Percentiles rank a stretch among this genome's conserved stretches.
Evolutionary conservation across 1,140 invertebrate genomes (phyloP).

Genomic region (Drosophila ambigua): DNA sequence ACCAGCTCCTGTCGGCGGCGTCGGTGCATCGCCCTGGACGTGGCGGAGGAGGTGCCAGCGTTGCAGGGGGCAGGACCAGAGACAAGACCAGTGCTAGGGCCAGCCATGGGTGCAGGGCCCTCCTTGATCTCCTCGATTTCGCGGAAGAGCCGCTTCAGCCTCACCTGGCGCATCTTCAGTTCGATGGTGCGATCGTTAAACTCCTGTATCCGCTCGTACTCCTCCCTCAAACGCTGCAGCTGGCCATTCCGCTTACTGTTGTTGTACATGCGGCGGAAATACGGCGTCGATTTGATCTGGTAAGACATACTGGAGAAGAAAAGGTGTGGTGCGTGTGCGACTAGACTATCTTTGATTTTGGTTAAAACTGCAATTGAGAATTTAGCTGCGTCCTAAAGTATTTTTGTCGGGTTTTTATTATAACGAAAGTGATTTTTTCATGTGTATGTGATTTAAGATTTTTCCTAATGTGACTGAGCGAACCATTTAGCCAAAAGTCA

Average conservation of each 20-base stretch:
- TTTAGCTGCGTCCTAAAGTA: constrained; percentile 40
- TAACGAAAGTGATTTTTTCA: constrained; percentile 22
- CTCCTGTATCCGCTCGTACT: constrained; percentile 75
- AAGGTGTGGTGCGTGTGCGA: neutral
- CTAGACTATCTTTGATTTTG: neutral
- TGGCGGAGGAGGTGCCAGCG: neutral
- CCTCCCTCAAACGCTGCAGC: constrained; percentile 66
- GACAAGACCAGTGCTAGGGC: neutral
- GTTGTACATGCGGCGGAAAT: constrained; percentile 69
- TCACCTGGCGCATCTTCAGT: constrained; percentile 76
- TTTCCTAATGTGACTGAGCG: constrained; percentile 1
- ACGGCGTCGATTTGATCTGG: constrained; percentile 76
- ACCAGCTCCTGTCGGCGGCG: constrained; percentile 1
- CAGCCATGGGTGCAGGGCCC: neutral
- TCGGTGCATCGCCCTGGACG: neutral
- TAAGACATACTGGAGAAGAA: constrained; percentile 54
- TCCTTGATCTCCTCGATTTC: constrained; percentile 77
- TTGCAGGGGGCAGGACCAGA: constrained; percentile 5
- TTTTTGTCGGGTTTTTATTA: constrained; percentile 6
- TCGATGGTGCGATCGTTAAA: constrained; percentile 79
- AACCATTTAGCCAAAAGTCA: no score
- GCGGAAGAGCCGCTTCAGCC: constrained; percentile 69
- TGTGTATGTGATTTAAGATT: constrained; percentile 32
- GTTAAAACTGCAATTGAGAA: constrained; percentile 26
- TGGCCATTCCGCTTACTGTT: constrained; percentile 73